A percentile compares a stretch with the other conserved stretches of the same genome.
phyloP scores from a whole-genome alignment of 37 sponge, comb jelly and placozoan genomes.

The Lycopodina hypogea region DNA sequence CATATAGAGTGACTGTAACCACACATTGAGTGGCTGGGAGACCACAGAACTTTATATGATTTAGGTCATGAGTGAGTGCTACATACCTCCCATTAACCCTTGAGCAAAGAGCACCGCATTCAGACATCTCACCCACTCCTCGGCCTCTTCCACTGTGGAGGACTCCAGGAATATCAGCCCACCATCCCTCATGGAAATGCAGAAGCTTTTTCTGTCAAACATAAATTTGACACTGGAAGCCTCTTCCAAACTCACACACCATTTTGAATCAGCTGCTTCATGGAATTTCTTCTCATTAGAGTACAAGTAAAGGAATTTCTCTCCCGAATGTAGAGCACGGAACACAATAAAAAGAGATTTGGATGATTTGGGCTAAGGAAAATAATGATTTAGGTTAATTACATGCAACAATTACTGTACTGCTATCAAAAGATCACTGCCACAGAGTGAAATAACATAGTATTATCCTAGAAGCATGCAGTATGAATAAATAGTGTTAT shows the following conservation, averaged over 20 bases:
- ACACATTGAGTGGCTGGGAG: no score
- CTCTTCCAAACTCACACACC: slow-evolving; percentile 1
- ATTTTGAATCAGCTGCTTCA: slow-evolving; percentile 29
- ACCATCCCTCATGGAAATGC: slow-evolving; percentile 31
- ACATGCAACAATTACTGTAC: no score
- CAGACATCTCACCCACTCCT: slow-evolving; percentile 48
- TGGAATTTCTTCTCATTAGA: slow-evolving; percentile 35
- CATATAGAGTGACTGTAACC: no score
- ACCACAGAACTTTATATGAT: no score
- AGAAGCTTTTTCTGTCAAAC: slow-evolving; percentile 16
- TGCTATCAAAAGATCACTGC: no score
- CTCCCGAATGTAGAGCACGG: slow-evolving; percentile 7
- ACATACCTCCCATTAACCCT: slow-evolving; percentile 44
- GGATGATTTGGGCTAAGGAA: slow-evolving; percentile 42
- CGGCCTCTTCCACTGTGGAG: slow-evolving; percentile 4
- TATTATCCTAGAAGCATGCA: no score
- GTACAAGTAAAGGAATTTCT: slow-evolving; percentile 35
- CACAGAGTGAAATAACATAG: no score
- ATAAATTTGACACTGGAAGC: slow-evolving; percentile 1
- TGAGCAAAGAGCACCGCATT: slow-evolving; percentile 65
- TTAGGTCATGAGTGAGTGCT: no score
- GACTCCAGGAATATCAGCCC: slow-evolving; percentile 34
- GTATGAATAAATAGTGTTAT: no score
- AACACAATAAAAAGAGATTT: slow-evolving; percentile 55
- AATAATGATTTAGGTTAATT: not conserved